Base-by-base conservation (phyloP, 1,140 invertebrate genomes). In the Drosophila pectinifera region DNA sequence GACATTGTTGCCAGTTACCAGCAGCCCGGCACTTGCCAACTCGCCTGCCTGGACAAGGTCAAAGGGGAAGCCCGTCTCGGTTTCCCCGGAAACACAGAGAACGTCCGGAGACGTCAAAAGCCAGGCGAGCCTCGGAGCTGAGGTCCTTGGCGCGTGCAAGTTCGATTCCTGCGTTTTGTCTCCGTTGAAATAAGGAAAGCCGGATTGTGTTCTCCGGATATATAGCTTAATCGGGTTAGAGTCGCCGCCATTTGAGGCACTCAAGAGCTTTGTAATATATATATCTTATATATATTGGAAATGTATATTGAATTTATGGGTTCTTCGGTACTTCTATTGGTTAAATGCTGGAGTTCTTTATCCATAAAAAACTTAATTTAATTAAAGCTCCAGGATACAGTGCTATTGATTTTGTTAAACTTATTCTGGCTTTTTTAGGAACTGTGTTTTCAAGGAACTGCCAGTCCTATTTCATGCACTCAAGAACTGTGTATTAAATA, bases 31-130 rank as follows among this genome's bases (percentile, higher is more conserved):
- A 57, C 39, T 57, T 69, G 73, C 46, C 64, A 58, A 39, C 42
- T 48, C 26, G 14, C 38, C 26, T 48, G 41, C 42, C 65, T 42
- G 43, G 48, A 76, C 76, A 74, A 73, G 68, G 79, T 63, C 68
- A 57, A 24, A 22, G 18, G 14, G 31, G 28, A 28, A 36, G 22
- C 18, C 31, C 31, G 49, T 22, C 28, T 51, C 48, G 39, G 39
- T 3, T 26, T 24, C 26, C 39, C 58, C 51, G 16, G 26, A 31
- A 49, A 5, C 24, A 8, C 8, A 5, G 10, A 1, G 18, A 20
- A 24, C 11, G 26, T 16, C 11, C 16, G 18, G 34, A 16, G 22
- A 16, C 16, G 3, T 24, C 16, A 36, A 22, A 36, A 26, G 48
- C 39, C 26, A 67, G 43, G 63, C 57, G 48, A 39, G 18, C 65